These are phyloP conservation scores for Caenorhabditis panamensis DNA, from an alignment of 2,888 invertebrate genomes.

Conservation along the genomic window DNA sequence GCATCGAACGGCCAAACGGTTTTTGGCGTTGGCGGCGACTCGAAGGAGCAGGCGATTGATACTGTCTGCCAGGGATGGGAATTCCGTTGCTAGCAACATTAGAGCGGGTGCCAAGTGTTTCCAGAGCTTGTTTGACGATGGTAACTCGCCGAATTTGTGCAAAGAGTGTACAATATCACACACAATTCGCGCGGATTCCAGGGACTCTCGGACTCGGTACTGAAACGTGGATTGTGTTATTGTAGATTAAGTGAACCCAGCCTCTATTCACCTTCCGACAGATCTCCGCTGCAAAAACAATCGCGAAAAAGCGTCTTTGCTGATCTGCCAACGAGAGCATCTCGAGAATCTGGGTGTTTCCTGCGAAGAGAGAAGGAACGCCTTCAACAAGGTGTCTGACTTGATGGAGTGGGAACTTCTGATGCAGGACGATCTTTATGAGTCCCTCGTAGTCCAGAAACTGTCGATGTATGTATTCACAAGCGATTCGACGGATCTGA, in stretches of 20 bases:
- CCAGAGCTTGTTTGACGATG: conserved; percentile 51
- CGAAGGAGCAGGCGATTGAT: conserved; percentile 46
- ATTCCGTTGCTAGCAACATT: conserved; percentile 45
- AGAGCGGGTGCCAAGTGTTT: conserved; percentile 57
- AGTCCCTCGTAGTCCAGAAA: conserved; percentile 63
- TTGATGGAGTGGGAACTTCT: conserved; percentile 63
- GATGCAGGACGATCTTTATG: conserved; percentile 60
- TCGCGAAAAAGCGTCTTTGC: conserved; percentile 60
- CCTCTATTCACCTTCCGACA: conserved; percentile 63
- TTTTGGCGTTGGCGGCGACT: conserved; percentile 36
- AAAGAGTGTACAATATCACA: conserved; percentile 63
- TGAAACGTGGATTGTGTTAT: too few relatives aligned
- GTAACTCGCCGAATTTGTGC: conserved; percentile 56
- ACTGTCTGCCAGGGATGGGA: conserved; percentile 53
- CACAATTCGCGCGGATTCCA: conserved; percentile 43
- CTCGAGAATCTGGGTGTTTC: conserved; percentile 48
- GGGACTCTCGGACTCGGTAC: conserved; percentile 62
- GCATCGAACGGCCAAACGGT: conserved; percentile 38
- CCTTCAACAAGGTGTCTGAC: conserved; percentile 60
- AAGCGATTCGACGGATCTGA: conserved; percentile 52
- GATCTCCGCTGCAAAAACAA: conserved; percentile 55
- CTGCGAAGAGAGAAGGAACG: conserved; percentile 63
- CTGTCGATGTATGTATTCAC: conserved; percentile 63
- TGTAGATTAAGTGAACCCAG: too few relatives aligned
- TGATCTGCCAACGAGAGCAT: conserved; percentile 55